Conservation (phyloP, 2,888 invertebrate genomes). For the Congeria kusceri region DNA sequence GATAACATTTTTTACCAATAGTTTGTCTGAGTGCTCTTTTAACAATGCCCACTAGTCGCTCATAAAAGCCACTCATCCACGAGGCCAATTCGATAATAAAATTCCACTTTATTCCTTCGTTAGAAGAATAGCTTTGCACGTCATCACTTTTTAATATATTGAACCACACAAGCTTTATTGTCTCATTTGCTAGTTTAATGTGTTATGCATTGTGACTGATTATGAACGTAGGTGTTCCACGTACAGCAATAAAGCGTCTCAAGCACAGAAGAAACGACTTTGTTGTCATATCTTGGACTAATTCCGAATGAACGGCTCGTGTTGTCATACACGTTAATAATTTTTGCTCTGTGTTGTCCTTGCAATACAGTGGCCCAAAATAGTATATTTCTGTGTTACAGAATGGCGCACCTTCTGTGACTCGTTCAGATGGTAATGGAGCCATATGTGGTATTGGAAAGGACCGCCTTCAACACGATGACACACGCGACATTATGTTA, state of each 20-base stretch:
- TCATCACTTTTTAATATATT: constrained; percentile 6
- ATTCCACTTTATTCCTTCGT: constrained; percentile 1
- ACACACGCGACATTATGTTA: neutral
- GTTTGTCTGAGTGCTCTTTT: constrained; percentile 32
- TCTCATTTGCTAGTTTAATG: constrained; percentile 27
- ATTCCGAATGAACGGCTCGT: constrained; percentile 43
- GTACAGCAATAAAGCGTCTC: constrained; percentile 33
- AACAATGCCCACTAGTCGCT: constrained; percentile 37
- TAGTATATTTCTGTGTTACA: neutral
- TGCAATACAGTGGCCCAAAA: neutral
- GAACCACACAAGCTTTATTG: constrained; percentile 22
- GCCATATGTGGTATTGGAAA: neutral
- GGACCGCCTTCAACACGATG: constrained; percentile 2
- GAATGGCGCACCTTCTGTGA: neutral
- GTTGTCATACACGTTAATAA: constrained; percentile 44
- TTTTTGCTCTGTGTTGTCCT: neutral
- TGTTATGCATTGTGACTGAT: constrained; percentile 40
- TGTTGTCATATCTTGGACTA: constrained; percentile 40
- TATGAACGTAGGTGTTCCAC: constrained; percentile 25
- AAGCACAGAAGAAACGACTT: constrained; percentile 34
- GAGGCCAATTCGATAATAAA: neutral
- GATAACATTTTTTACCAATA: constrained; percentile 22
- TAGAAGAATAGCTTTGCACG: constrained; percentile 15
- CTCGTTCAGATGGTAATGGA: neutral
- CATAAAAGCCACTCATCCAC: constrained; percentile 17